Base-by-base conservation (phyloP, 2,113 vertebrate species). In the Scartelaos histophorus region DNA sequence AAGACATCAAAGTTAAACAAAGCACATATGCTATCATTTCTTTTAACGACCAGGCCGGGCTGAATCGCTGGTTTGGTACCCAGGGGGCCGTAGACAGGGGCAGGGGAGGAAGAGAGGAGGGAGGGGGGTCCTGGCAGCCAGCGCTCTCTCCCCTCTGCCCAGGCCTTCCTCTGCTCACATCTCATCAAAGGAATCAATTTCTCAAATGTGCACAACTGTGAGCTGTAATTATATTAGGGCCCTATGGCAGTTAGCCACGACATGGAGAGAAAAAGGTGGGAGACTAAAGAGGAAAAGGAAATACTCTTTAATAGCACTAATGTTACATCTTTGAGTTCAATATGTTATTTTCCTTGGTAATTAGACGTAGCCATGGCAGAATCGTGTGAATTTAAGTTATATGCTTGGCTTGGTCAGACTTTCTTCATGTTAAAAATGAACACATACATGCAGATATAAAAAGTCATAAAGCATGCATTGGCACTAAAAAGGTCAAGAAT, bases 1-100 rank as follows among this genome's bases (percentile, higher is more conserved):
- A 97, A 97, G 96, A 98, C 96, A 98, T 99, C 96, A 97, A 97
- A 97, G 95, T 99, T 97, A 98, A 99, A 98, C 97, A 98, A 98
- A 98, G 96, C 98, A 97, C 97, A 98, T 97, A 95, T 97, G 97
- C 96, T 98, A 98, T 99, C 95, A 98, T 98, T 99, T 98, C 96
- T 95, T 96, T 98, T 97, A 96, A 97, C 95, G 96, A 96, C 94
- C 91, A 91, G 94, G 94, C 94, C 93, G 91, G 93, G 90, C 92
- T 93, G 95, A 80, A 80, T 80, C 61, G 38, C 83, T 75, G 70
- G 81, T 82, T 82, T 81, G 82, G 90, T 86, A 95, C 96, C 96
- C 94, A 94, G 94, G 95, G 95, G 95, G 95, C 94, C 95, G 93
- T 94, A 83, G 89, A 88, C 90, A 86, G 80, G 76, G 94, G 93